Base-by-base conservation (phyloP, 1,140 invertebrate species). In the Anoplolepis gracilipes region DNA sequence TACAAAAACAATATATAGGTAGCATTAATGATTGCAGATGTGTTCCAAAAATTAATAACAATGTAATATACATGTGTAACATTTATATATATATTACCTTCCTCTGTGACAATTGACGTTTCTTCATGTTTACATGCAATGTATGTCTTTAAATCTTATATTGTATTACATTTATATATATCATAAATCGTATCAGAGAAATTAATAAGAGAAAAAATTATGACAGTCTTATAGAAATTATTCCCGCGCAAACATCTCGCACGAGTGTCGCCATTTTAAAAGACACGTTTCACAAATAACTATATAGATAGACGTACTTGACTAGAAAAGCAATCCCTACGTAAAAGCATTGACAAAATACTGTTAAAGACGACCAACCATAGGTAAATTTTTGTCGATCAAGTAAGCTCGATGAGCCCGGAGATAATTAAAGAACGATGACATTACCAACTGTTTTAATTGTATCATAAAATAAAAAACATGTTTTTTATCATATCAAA, bases 51-150 rank as follows among this genome's bases (percentile, higher is more conserved):
- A 11, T 42, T 49, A 49, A 19, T 49, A 49, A 49, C 55, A 42
- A 39, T 0, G 11, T 25, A 72, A 49, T 11, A 33, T 53, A 11
- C 2, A 0, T 7, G 19, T 10, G 25, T 19, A 39, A 39, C 28
- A 36, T 33, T 22, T 13, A 49, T 11, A 77, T 28, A 39, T 70
- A 39, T 10, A 5, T 65, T 77, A 85, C 84, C 75, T 85, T 79
- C 8, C 19, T 85, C 16, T 67, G 75, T 25, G 39, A 79, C 4
- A 85, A 57, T 10, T 79, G 73, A 46, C 33, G 62, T 59, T 85
- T 85, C 75, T 85, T 79, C 84, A 85, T 85, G 5, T 25, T 79
- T 85, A 10, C 16, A 30, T 25, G 13, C 30, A 53, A 28, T 28
- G 11, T 19, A 13, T 25, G 11, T 19, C 22, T 10, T 30, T 10